phyloP scores from a whole-genome alignment of 2,113 vertebrate species.

The Halcyon senegalensis region DNA sequence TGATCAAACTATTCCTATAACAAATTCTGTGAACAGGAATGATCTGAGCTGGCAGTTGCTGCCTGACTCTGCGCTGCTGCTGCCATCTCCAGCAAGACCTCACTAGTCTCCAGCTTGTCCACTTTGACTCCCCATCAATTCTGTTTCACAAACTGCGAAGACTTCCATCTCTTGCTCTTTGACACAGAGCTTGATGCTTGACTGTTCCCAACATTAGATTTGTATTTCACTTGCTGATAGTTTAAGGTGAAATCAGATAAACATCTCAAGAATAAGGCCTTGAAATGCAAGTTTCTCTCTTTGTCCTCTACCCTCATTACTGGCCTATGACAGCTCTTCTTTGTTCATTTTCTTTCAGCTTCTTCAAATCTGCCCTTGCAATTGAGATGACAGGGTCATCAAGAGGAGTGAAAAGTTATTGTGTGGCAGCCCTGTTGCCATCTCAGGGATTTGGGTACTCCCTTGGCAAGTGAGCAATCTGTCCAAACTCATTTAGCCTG shows the following conservation, averaged over 20 bases:
- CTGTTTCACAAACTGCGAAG: not conserved
- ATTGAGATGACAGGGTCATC: not conserved
- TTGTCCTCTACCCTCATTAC: not conserved
- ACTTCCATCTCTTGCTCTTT: not conserved
- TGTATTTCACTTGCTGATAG: not conserved
- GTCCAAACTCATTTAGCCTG: not conserved
- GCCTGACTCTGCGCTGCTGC: not conserved
- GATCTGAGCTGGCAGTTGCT: not conserved
- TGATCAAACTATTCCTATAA: not conserved
- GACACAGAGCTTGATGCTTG: not conserved
- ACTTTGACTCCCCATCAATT: not conserved
- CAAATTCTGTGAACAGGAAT: not conserved
- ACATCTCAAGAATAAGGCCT: not conserved
- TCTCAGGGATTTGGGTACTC: not conserved
- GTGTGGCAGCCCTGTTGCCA: not conserved
- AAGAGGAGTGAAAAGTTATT: not conserved
- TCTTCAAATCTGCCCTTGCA: not conserved
- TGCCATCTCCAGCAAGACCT: not conserved
- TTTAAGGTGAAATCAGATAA: not conserved
- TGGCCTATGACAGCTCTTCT: not conserved
- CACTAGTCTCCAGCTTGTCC: not conserved
- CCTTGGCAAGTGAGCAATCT: accelerated
- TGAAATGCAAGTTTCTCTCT: not conserved
- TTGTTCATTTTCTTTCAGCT: not conserved
- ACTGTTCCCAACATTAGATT: not conserved